Evolutionary conservation across 2,888 invertebrate species (phyloP).

Genomic region (Brachyopa scutellaris): DNA sequence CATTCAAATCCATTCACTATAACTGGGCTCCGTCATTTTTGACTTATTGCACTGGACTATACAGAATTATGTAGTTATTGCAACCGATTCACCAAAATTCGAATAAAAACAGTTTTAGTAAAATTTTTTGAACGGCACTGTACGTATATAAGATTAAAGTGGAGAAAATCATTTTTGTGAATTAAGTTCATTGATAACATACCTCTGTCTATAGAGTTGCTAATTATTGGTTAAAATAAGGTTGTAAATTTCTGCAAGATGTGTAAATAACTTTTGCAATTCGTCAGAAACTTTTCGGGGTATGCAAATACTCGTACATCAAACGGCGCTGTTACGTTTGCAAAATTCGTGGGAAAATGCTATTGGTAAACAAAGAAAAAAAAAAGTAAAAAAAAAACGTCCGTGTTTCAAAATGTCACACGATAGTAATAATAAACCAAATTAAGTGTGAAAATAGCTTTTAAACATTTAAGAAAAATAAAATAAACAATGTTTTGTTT

Average conservation of each 20-base stretch:
- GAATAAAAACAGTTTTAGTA: too few relatives aligned
- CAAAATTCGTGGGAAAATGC: conserved; percentile 22
- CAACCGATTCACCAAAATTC: too few relatives aligned
- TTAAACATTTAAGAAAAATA: not conserved
- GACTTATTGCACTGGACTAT: too few relatives aligned
- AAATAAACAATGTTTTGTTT: not conserved
- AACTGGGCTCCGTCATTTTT: too few relatives aligned
- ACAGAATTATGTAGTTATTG: too few relatives aligned
- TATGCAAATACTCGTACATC: not conserved
- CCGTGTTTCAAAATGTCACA: conserved; percentile 44
- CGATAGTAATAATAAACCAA: conserved; percentile 8
- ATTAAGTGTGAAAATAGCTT: conserved; percentile 14
- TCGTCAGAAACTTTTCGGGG: conserved; percentile 19
- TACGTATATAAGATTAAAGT: too few relatives aligned
- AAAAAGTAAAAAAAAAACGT: too few relatives aligned
- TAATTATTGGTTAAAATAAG: conserved; percentile 14
- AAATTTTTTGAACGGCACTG: too few relatives aligned
- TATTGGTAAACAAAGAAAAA: not conserved
- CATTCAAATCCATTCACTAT: too few relatives aligned
- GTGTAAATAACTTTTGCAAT: conserved; percentile 37
- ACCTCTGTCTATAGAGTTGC: not conserved
- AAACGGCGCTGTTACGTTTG: conserved; percentile 21
- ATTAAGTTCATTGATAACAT: conserved; percentile 27
- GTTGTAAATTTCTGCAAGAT: conserved; percentile 20
- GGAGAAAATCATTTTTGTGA: too few relatives aligned